Evolutionary conservation across 1,140 invertebrate species (phyloP).

Genomic region (Dolichoris vasculosae): DNA sequence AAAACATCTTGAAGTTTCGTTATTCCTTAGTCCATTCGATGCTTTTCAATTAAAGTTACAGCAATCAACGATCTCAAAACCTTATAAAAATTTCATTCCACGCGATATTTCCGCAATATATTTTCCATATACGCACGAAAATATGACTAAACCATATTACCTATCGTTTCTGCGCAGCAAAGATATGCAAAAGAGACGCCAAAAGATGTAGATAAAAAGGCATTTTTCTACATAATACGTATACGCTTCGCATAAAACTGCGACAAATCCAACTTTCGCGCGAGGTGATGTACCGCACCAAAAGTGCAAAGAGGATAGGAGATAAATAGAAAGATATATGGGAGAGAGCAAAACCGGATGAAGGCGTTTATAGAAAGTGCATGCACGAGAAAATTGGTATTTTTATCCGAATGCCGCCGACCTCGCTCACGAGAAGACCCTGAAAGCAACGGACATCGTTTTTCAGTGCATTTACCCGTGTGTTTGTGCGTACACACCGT

Average conservation of each 20-base stretch:
- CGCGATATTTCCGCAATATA: background rate
- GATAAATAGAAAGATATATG: background rate
- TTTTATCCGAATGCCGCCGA: background rate
- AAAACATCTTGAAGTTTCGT: too few species aligned
- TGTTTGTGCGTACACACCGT: background rate
- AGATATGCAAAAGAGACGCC: background rate
- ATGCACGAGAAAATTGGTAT: constrained; percentile 31
- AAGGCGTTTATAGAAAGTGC: background rate
- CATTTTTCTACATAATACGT: background rate
- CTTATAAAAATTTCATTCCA: background rate
- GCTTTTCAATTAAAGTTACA: background rate
- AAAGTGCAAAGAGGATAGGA: background rate
- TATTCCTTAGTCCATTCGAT: background rate
- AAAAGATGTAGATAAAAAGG: background rate
- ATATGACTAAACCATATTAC: background rate
- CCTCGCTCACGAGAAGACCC: background rate
- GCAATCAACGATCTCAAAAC: background rate
- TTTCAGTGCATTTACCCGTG: background rate
- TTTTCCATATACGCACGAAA: background rate
- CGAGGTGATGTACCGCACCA: background rate
- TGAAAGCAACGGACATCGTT: constrained; percentile 1
- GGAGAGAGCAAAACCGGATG: background rate
- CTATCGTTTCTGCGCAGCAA: background rate
- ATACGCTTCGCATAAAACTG: constrained; percentile 11
- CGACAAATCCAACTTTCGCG: background rate